A percentile compares a stretch with the other conserved stretches of the same genome.
phyloP scores from a whole-genome alignment of 2,797 vertebrate species.

The Xenopus petersii region DNA sequence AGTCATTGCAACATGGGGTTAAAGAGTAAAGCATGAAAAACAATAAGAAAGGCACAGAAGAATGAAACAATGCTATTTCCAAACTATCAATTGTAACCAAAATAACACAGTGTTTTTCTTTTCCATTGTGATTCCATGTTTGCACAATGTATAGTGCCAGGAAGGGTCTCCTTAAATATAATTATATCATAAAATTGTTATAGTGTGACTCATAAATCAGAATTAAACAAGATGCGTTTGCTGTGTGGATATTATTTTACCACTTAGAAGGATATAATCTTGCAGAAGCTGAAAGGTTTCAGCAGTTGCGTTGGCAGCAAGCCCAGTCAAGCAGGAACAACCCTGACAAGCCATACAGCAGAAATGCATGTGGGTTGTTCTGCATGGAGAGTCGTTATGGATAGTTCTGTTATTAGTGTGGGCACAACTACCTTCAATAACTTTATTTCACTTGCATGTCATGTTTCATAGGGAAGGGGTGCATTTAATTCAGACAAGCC shows the following conservation, averaged over 20 bases:
- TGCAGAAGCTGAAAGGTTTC: conserved; percentile 33
- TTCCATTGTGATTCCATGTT: neutral
- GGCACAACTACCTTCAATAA: neutral
- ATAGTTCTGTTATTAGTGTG: conserved; percentile 7
- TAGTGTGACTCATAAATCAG: neutral
- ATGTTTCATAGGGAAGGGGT: too few species aligned
- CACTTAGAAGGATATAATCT: conserved; percentile 39
- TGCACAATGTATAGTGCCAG: neutral
- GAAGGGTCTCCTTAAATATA: conserved; percentile 1
- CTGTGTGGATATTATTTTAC: conserved; percentile 47
- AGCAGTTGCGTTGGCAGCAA: conserved; percentile 35
- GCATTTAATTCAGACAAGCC: too few species aligned
- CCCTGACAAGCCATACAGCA: conserved; percentile 20
- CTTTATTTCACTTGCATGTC: conserved; percentile 6
- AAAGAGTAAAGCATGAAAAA: too few species aligned
- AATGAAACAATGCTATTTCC: too few species aligned
- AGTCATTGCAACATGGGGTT: too few species aligned
- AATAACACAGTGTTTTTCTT: neutral
- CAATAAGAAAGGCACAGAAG: too few species aligned
- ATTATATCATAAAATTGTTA: conserved; percentile 32
- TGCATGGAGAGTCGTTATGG: conserved; percentile 15
- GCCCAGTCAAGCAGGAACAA: conserved; percentile 38
- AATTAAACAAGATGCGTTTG: conserved; percentile 41
- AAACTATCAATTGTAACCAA: neutral
- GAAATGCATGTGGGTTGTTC: conserved; percentile 5